Evolutionary conservation across 1,140 invertebrate species (phyloP), one percentile per base, ranked within the genome.

Genomic region (Rhopalosiphum maidis): DNA sequence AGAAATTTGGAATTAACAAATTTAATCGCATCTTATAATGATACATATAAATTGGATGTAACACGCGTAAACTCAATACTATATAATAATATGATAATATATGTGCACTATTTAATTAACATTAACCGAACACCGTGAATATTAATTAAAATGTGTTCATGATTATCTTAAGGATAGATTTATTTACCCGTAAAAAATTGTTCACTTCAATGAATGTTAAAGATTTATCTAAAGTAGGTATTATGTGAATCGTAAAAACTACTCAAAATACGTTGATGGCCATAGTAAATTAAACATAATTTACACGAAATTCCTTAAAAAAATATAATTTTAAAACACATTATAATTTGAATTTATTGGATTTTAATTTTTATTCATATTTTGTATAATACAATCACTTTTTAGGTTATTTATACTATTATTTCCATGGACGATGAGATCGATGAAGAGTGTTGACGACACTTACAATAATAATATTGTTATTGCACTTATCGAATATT

Each of bases 121-220:
- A 5, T 87, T 51, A 87, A 23, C 82, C 41, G 82, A 83, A 87
- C 46, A 51, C 86, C 30, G 86, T 87, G 86, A 87, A 48, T 87
- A 48, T 87, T 87, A 87, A 87, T 87, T 87, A 48, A 87, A 87
- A 87, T 21, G 30, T 18, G 86, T n/a, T 30, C 25, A 15, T 46
- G 43, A 46, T 30, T 86, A 86, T 41, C 60, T 77, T 77, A 77
- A 77, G 30, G 15, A n/a, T 77, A 15, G n/a, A 83, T 83, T 83
- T 83, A 83, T 83, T 83, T 37, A 37, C n/a, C 35, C 35, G 21
- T 37, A 37, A 83, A 82, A 83, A 60, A 8, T 2, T 37, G 0
- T 83, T 83, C 77, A 23, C n/a, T 83, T 22, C n/a, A 37, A 83
- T 37, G 7, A 23, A 83, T 37, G 7, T 83, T 37, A 37, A 83